Evolutionary conservation across 1,140 invertebrate species (phyloP).

Genomic region (Drosophila littoralis): DNA sequence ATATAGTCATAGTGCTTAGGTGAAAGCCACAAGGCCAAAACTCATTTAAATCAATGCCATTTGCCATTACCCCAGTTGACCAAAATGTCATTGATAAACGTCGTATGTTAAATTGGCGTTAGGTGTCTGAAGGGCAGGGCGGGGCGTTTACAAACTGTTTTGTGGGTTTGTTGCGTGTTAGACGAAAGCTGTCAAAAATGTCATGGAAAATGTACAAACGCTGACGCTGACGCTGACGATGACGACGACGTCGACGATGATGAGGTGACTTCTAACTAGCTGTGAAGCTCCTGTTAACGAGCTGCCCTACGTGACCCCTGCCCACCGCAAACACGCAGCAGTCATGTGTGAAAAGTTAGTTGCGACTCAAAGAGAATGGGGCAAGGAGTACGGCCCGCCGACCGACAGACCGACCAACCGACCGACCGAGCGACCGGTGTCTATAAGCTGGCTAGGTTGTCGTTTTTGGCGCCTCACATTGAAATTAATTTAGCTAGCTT

Average conservation of each 20-base stretch:
- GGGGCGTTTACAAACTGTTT: conserved; percentile 43
- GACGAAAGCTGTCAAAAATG: conserved; percentile 57
- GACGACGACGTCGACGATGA: conserved; percentile 27
- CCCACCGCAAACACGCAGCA: conserved; percentile 33
- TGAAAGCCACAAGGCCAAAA: conserved; percentile 38
- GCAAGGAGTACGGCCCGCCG: not conserved
- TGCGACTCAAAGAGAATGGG: conserved; percentile 22
- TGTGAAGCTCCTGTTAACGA: conserved; percentile 74
- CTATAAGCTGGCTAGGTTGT: conserved; percentile 14
- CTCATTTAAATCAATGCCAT: conserved; percentile 55
- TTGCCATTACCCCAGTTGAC: conserved; percentile 46
- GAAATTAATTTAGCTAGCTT: conserved; percentile 83
- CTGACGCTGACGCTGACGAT: conserved; percentile 20
- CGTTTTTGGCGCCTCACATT: conserved; percentile 74
- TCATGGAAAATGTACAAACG: conserved; percentile 51
- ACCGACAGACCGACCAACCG: conserved; percentile 16
- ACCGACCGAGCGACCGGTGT: conserved; percentile 10
- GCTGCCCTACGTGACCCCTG: conserved; percentile 45
- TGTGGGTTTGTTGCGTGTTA: conserved; percentile 50
- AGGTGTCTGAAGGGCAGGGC: not conserved
- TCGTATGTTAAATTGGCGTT: conserved; percentile 30
- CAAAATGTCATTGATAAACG: conserved; percentile 52
- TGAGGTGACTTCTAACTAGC: conserved; percentile 67
- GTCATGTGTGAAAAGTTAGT: conserved; percentile 75
- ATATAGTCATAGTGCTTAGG: not conserved